A percentile compares a stretch with the other conserved stretches of the same genome.
These are phyloP conservation scores for Tringa solitaria DNA, from an alignment of 2,113 vertebrate genomes.

Conservation along the genomic window DNA sequence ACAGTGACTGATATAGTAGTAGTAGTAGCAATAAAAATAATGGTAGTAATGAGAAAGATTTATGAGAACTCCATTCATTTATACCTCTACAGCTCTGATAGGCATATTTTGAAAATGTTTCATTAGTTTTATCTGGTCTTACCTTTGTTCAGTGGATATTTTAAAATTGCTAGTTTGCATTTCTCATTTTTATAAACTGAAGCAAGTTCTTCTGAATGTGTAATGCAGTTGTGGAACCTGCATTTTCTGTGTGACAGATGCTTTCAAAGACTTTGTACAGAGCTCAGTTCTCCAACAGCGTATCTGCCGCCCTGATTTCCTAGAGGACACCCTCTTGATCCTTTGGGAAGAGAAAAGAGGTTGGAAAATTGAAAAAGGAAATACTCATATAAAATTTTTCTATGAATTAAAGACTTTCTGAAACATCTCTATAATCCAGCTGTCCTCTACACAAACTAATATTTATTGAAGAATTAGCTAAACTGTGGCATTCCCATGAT, in stretches of 20 bases:
- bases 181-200: neutral
- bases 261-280: neutral
- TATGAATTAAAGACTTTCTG: neutral
- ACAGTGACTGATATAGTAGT: neutral
- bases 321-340: neutral
- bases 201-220: neutral
- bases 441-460: neutral
- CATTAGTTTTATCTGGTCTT: neutral
- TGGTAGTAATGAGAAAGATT: neutral
- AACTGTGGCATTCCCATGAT: neutral
- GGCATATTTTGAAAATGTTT: neutral
- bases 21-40: neutral
- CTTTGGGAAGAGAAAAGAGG: neutral
- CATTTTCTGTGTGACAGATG: neutral
- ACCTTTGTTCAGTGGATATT: neutral
- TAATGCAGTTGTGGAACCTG: neutral
- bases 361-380: neutral
- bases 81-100: neutral
- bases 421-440: neutral
- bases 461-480: neutral
- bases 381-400: neutral
- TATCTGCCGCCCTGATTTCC: neutral
- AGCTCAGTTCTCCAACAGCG: neutral
- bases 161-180: neutral
- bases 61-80: neutral